Evolutionary conservation across 2,113 vertebrate species (phyloP).

Genomic region (Tyto alba): DNA sequence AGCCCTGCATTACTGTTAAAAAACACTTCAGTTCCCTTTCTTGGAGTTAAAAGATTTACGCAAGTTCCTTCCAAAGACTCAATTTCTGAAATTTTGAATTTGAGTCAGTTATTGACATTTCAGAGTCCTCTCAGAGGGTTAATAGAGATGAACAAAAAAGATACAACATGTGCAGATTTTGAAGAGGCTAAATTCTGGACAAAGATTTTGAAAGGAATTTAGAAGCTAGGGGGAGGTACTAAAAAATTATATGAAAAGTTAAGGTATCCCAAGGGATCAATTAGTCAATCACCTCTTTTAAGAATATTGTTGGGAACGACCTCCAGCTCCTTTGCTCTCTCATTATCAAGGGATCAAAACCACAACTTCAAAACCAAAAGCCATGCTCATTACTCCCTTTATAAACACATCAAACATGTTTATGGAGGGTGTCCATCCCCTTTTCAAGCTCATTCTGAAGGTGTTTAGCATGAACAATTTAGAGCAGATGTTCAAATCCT

Average conservation of each 20-base stretch:
- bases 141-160: background rate
- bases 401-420: background rate
- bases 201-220: background rate
- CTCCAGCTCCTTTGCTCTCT: background rate
- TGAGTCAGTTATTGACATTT: background rate
- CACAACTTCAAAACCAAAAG: background rate
- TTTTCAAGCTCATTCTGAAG: background rate
- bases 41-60: accelerated
- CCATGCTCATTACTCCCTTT: background rate
- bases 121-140: background rate
- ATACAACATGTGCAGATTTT: background rate
- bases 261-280: background rate
- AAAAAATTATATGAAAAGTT: background rate
- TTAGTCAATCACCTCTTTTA: background rate
- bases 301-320: background rate
- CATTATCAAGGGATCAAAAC: background rate
- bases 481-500: background rate
- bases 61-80: background rate
- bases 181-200: background rate
- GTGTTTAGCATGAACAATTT: background rate
- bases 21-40: background rate
- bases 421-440: background rate
- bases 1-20: background rate
- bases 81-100: background rate
- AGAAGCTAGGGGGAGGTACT: background rate